These are phyloP conservation scores for Gallirallus australis DNA, from an alignment of 2,797 vertebrate species.

Conservation along the genomic window DNA sequence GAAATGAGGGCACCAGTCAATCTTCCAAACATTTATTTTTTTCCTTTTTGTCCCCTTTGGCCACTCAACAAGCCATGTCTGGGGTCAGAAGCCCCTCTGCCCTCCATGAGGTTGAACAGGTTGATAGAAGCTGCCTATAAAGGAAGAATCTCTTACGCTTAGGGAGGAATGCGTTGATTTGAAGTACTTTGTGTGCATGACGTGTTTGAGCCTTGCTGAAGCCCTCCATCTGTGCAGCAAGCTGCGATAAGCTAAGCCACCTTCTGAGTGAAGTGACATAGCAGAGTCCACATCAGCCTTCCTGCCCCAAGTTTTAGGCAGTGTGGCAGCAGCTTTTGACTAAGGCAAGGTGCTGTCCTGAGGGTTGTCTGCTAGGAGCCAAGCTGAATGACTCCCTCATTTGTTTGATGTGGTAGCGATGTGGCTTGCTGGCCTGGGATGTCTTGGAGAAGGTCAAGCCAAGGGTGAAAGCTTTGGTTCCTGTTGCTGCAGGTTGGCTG, in stretches of 20 bases:
- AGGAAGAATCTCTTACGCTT: neutral
- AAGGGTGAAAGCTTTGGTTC: constrained; percentile 59
- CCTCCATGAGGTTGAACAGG: neutral
- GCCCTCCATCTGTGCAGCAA: neutral
- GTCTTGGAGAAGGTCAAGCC: constrained; percentile 44
- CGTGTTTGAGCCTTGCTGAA: neutral
- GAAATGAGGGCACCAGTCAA: neutral
- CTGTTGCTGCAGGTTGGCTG: constrained; percentile 72
- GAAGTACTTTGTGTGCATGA: neutral
- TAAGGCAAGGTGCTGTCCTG: neutral
- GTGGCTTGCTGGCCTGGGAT: constrained; percentile 27
- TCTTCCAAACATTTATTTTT: neutral
- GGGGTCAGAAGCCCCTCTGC: neutral
- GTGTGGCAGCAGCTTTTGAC: neutral
- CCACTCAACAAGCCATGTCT: neutral
- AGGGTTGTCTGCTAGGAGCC: neutral
- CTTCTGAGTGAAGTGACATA: neutral
- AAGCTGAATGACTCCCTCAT: neutral
- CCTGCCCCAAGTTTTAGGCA: neutral
- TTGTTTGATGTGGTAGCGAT: neutral
- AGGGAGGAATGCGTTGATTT: neutral
- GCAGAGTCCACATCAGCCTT: neutral
- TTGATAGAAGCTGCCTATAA: neutral
- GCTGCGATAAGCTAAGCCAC: neutral
- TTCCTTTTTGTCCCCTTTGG: neutral